Conservation (phyloP, 30 jellyfish, hydroid and myxozoan species). For the Pelagia noctiluca region DNA sequence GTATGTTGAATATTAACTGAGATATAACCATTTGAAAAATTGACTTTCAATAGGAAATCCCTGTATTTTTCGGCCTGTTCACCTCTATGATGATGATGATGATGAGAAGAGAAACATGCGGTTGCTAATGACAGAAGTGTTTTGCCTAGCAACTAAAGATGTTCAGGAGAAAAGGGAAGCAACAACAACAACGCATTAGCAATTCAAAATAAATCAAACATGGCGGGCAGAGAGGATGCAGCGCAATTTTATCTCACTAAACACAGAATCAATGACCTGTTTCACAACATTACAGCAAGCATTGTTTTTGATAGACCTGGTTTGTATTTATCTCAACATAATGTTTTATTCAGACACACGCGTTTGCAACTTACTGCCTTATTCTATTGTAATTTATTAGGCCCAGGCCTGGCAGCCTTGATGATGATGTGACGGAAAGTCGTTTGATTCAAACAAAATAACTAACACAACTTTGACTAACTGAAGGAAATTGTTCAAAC, state of each 20-base stretch:
- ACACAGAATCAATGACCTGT: conserved; percentile 77
- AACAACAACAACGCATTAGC: background rate
- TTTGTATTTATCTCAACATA: conserved; percentile 2
- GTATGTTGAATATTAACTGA: too few species aligned
- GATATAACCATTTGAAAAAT: too few species aligned
- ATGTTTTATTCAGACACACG: background rate
- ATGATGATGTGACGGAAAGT: background rate
- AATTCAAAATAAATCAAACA: conserved; percentile 12
- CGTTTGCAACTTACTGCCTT: background rate
- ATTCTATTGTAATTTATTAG: background rate
- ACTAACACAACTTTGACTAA: too few species aligned
- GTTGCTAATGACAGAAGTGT: background rate
- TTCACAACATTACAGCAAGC: conserved; percentile 85
- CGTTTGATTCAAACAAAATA: background rate
- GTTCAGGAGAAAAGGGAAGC: background rate
- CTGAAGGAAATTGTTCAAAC: too few species aligned
- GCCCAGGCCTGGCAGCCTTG: background rate
- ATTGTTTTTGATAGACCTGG: conserved; percentile 92
- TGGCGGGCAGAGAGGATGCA: conserved; percentile 84
- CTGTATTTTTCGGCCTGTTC: too few species aligned
- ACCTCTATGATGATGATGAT: too few species aligned
- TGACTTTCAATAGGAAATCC: too few species aligned
- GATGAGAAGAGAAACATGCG: too few species aligned
- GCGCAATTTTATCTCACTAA: conserved; percentile 79
- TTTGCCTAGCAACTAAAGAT: background rate